Percentiles rank a stretch among this genome's conserved stretches.
Evolutionary conservation across 1,140 invertebrate species (phyloP).

Genomic region (Habropoda laboriosa): DNA sequence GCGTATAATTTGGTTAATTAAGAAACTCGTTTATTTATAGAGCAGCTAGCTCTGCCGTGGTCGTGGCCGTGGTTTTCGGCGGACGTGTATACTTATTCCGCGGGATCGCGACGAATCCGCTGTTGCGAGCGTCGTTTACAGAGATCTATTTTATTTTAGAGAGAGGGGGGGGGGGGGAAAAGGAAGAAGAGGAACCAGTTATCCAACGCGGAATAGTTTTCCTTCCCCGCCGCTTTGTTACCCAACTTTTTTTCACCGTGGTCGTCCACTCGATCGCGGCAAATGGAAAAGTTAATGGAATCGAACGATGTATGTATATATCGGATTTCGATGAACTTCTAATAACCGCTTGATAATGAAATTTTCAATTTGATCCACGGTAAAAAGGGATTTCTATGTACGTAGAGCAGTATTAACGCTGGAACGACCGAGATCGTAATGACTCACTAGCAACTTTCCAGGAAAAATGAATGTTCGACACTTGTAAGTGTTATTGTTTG

Average conservation of each 20-base stretch:
- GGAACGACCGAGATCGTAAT: too few species aligned
- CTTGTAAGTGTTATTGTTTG: too few species aligned
- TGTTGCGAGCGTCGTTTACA: neutral
- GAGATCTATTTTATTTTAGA: conserved; percentile 26
- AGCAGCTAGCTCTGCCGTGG: too few species aligned
- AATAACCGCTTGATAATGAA: conserved; percentile 52
- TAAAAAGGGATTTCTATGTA: conserved; percentile 31
- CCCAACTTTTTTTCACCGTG: conserved; percentile 17
- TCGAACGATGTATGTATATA: conserved; percentile 18
- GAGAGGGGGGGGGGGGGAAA: too few species aligned
- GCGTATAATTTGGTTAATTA: conserved; percentile 67
- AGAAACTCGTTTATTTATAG: conserved; percentile 60
- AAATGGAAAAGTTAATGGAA: conserved; percentile 56
- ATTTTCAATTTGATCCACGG: conserved; percentile 37
- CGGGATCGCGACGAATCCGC: conserved; percentile 32
- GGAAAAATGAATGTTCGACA: too few species aligned
- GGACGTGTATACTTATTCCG: conserved; percentile 1
- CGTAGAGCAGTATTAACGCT: too few species aligned
- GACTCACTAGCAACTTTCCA: too few species aligned
- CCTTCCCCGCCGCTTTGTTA: neutral
- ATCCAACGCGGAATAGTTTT: conserved; percentile 15
- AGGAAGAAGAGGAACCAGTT: conserved; percentile 3
- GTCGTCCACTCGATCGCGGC: neutral
- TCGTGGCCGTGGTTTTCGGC: conserved; percentile 8
- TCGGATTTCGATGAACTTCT: conserved; percentile 53